phyloP scores from a whole-genome alignment of 2,888 invertebrate genomes.

The Calephelis perditalis region DNA sequence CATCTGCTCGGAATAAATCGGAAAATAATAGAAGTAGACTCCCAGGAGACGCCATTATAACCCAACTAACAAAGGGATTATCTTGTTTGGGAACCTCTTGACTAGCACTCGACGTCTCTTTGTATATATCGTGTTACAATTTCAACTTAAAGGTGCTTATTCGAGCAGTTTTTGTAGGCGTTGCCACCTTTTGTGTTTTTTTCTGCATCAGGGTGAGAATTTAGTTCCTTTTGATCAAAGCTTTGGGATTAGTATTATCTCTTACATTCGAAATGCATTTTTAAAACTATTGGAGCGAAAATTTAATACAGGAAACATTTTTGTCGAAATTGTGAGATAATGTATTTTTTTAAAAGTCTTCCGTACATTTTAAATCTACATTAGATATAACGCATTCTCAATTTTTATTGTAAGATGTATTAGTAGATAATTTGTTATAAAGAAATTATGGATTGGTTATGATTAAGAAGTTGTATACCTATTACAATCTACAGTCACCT shows the following conservation, averaged over 20 bases:
- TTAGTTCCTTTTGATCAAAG: slow-evolving; percentile 10
- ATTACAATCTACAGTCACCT: too few species aligned
- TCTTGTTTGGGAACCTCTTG: slow-evolving; percentile 76
- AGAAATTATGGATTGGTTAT: too few species aligned
- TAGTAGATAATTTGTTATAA: too few species aligned
- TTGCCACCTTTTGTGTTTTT: slow-evolving; percentile 25
- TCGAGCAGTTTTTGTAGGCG: slow-evolving; percentile 50
- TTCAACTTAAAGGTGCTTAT: slow-evolving; percentile 53
- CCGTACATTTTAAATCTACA: too few species aligned
- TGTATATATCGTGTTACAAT: slow-evolving; percentile 67
- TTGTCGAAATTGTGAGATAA: background rate
- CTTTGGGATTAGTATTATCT: background rate
- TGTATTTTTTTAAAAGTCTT: background rate
- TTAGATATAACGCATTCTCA: too few species aligned
- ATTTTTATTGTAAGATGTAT: too few species aligned
- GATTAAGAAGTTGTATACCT: too few species aligned
- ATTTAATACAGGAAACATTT: background rate
- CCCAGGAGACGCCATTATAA: slow-evolving; percentile 65
- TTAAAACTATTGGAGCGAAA: background rate
- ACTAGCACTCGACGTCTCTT: slow-evolving; percentile 62
- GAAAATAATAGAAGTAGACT: slow-evolving; percentile 66
- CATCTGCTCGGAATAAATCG: slow-evolving; percentile 64
- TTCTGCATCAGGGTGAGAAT: slow-evolving; percentile 23
- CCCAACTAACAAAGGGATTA: slow-evolving; percentile 70
- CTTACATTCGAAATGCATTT: background rate